Conservation (phyloP, 1,140 invertebrate genomes). For the Helicoverpa zea region DNA sequence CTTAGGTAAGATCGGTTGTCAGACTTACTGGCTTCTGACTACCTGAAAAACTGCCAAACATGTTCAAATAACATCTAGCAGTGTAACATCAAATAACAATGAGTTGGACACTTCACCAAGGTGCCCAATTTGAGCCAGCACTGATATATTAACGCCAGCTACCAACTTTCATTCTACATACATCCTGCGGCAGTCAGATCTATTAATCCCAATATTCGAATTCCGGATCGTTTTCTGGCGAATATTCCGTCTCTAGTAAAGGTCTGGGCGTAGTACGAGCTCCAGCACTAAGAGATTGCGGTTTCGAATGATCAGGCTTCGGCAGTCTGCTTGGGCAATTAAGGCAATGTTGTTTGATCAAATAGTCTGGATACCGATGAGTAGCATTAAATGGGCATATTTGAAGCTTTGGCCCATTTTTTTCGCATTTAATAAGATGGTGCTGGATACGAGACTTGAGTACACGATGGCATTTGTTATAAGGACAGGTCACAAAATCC, state of each 20-base stretch:
- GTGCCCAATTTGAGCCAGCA: too few relatives aligned
- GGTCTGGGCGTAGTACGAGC: conserved; percentile 56
- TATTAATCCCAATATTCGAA: conserved; percentile 67
- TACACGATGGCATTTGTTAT: conserved; percentile 75
- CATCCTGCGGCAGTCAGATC: too few relatives aligned
- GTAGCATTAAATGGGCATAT: conserved; percentile 83
- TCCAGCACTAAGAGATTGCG: not conserved
- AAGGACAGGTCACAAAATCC: conserved; percentile 83
- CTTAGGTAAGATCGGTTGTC: too few relatives aligned
- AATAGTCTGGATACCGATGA: conserved; percentile 69
- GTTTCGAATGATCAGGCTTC: not conserved
- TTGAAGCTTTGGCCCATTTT: conserved; percentile 66
- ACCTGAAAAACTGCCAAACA: too few relatives aligned
- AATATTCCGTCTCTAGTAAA: conserved; percentile 58
- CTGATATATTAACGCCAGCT: too few relatives aligned
- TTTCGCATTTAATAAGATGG: conserved; percentile 81
- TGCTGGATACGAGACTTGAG: conserved; percentile 70
- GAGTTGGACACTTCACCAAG: too few relatives aligned
- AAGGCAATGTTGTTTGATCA: conserved; percentile 61
- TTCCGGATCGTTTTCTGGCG: conserved; percentile 65
- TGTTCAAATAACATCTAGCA: too few relatives aligned
- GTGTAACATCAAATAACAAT: too few relatives aligned
- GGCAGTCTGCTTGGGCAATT: conserved; percentile 56
- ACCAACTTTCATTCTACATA: too few relatives aligned
- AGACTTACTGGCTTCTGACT: too few relatives aligned